Evolutionary conservation across 2,888 invertebrate genomes (phyloP).

Genomic region (Bruchidius siliquastri): DNA sequence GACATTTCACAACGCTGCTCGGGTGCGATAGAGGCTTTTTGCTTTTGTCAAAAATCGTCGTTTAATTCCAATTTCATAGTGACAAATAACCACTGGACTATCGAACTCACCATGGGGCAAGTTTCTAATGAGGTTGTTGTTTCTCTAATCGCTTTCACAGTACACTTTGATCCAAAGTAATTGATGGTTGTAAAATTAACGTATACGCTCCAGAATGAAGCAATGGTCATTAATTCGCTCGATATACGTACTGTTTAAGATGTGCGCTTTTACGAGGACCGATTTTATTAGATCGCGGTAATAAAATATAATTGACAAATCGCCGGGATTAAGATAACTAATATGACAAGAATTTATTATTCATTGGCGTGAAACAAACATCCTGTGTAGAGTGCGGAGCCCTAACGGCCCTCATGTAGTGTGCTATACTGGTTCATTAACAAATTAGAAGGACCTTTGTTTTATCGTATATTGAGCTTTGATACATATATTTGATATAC

Average conservation of each 20-base stretch:
- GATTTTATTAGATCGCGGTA: neutral
- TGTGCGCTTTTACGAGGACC: neutral
- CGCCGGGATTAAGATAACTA: neutral
- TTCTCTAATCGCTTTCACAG: neutral
- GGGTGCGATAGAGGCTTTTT: no score
- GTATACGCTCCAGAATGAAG: neutral
- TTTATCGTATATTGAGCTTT: no score
- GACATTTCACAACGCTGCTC: no score
- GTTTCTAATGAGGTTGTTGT: neutral
- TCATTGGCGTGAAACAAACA: no score
- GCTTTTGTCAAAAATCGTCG: no score
- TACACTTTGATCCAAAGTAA: neutral
- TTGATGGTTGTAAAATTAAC: neutral
- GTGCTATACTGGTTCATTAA: no score
- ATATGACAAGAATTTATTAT: neutral
- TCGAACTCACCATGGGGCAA: neutral
- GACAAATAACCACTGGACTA: neutral
- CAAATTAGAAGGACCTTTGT: no score
- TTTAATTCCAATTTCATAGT: no score
- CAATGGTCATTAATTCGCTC: neutral
- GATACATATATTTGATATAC: no score
- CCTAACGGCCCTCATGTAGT: no score
- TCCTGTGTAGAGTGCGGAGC: no score
- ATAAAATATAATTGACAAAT: neutral
- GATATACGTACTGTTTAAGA: neutral